Conservation (phyloP, 2,113 vertebrate species). For the Atractosteus spatula region DNA sequence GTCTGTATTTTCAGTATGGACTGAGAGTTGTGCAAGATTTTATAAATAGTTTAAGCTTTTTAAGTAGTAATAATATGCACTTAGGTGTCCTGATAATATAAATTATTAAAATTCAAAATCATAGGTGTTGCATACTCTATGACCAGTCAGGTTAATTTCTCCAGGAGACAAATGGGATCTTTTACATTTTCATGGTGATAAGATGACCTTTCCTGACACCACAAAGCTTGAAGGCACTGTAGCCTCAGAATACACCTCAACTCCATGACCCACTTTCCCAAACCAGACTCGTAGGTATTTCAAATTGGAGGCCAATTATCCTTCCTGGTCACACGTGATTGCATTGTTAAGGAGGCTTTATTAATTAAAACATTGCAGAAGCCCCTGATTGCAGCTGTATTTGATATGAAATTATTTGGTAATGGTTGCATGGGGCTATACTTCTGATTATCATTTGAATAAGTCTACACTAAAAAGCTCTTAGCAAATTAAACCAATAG, state of each 20-base stretch:
- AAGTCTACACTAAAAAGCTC: background rate
- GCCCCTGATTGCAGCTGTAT: background rate
- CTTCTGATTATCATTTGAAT: background rate
- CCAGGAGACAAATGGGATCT: background rate
- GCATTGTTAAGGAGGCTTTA: background rate
- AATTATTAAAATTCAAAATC: too few relatives aligned
- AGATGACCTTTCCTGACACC: slow-evolving; percentile 24
- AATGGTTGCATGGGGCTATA: background rate
- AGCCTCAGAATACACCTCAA: background rate
- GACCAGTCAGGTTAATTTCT: background rate
- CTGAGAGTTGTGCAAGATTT: too few relatives aligned
- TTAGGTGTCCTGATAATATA: too few relatives aligned
- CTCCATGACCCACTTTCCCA: background rate
- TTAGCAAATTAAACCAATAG: too few relatives aligned
- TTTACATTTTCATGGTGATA: slow-evolving; percentile 21
- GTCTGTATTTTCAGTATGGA: too few relatives aligned
- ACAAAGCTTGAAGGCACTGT: slow-evolving; percentile 7
- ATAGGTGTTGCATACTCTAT: too few relatives aligned
- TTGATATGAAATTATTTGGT: background rate
- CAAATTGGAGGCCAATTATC: background rate
- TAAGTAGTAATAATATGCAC: too few relatives aligned
- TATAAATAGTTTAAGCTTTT: too few relatives aligned
- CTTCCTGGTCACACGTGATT: background rate
- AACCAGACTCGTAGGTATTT: background rate
- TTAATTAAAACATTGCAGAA: background rate